phyloP scores from a whole-genome alignment of 2,113 vertebrate species.

The Megaceryle torquata region DNA sequence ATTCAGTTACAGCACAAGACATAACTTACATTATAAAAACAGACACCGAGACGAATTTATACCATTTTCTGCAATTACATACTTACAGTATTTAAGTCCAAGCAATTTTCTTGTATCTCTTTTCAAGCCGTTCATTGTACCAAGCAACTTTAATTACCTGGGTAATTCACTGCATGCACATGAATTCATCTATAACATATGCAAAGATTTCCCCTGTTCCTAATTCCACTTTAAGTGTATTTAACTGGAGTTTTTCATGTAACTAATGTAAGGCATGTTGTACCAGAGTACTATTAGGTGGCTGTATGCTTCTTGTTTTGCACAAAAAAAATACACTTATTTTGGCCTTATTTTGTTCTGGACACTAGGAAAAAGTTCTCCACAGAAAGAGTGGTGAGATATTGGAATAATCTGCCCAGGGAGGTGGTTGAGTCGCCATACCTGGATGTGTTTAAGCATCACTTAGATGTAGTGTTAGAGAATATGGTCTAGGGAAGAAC shows the following conservation, averaged over 20 bases:
- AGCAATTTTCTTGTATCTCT: constrained; percentile 29
- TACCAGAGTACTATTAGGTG: constrained; percentile 23
- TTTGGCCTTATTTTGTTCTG: constrained; percentile 9
- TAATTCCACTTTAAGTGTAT: constrained; percentile 28
- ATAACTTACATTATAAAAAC: not conserved
- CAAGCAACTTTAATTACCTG: constrained; percentile 62
- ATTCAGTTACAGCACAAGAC: constrained; percentile 24
- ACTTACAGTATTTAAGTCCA: not conserved
- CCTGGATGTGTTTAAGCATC: too few species aligned
- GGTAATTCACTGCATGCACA: not conserved
- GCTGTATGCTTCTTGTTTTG: constrained; percentile 19
- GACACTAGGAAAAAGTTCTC: too few species aligned
- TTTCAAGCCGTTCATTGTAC: constrained; percentile 29
- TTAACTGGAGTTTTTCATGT: constrained; percentile 40
- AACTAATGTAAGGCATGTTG: not conserved
- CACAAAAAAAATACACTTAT: not conserved
- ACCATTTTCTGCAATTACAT: constrained; percentile 23
- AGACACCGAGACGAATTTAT: not conserved
- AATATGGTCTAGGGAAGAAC: too few species aligned
- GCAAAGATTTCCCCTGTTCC: not conserved
- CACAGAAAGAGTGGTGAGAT: too few species aligned
- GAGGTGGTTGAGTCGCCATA: too few species aligned
- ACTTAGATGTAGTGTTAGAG: too few species aligned
- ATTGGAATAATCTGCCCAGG: too few species aligned
- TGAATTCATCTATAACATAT: constrained; percentile 16